Conservation (phyloP, 2,113 vertebrate genomes). For the Eonycteris spelaea region DNA sequence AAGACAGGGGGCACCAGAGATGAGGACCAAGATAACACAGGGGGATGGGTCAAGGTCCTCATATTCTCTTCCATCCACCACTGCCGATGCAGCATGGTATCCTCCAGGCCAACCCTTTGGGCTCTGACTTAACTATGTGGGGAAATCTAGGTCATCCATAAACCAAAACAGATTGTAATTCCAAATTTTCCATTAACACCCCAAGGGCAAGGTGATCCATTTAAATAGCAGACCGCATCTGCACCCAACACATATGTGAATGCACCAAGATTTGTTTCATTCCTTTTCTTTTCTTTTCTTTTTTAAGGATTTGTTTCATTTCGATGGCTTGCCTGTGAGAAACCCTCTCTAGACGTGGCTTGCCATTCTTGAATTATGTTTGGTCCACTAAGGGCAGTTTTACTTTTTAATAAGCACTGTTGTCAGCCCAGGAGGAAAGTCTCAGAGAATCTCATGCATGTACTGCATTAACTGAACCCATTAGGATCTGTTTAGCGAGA, state of each 20-base stretch:
- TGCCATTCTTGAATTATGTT: background rate
- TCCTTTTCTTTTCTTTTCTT: background rate
- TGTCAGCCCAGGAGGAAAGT: background rate
- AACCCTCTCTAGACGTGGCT: background rate
- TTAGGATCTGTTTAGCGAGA: background rate
- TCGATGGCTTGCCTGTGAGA: background rate
- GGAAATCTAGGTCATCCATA: background rate
- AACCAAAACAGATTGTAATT: background rate
- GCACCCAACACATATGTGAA: background rate
- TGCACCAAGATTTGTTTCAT: background rate
- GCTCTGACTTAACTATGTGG: background rate
- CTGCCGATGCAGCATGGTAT: rapidly evolving
- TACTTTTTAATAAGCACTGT: background rate
- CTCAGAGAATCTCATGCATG: background rate
- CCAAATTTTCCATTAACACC: background rate
- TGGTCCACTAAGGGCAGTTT: background rate
- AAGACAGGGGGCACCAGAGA: background rate
- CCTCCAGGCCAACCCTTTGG: rapidly evolving
- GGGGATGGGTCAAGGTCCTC: background rate
- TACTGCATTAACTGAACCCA: background rate
- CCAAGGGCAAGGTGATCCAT: background rate
- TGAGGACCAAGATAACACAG: background rate
- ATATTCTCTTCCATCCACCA: background rate
- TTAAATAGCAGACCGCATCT: background rate
- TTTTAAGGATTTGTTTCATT: background rate